Percentiles rank a stretch among this genome's conserved stretches.
These are phyloP conservation scores for Gymnothorax reevesii DNA, from an alignment of 2,797 vertebrate species.

Conservation along the genomic window DNA sequence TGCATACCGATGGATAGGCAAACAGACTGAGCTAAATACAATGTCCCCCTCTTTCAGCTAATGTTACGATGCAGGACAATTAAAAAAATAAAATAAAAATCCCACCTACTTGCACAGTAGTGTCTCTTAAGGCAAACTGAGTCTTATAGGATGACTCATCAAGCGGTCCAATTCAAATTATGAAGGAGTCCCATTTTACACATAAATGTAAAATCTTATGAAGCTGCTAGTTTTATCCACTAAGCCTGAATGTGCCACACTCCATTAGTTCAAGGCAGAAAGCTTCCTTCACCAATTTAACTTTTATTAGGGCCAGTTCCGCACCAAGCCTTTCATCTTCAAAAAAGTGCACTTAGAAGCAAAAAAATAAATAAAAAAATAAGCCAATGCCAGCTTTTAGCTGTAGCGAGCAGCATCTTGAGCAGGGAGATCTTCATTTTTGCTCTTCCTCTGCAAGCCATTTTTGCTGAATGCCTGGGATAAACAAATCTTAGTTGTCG, in stretches of 20 bases:
- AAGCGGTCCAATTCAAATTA: background rate
- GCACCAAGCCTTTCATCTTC: background rate
- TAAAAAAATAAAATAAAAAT: background rate
- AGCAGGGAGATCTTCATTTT: background rate
- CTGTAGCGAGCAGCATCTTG: background rate
- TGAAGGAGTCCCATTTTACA: background rate
- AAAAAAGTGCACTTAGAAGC: slow-evolving; percentile 9
- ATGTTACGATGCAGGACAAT: background rate
- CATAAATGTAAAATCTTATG: background rate
- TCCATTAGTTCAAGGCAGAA: background rate
- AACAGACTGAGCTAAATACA: no score
- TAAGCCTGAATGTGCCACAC: background rate
- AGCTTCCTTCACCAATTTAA: background rate
- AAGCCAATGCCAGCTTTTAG: background rate
- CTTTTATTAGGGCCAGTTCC: slow-evolving; percentile 3
- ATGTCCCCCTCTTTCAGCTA: no score
- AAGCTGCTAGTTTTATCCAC: background rate
- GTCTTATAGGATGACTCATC: background rate
- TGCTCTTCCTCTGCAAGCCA: background rate
- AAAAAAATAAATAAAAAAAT: background rate
- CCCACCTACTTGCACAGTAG: background rate
- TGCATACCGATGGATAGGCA: no score
- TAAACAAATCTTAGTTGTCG: background rate
- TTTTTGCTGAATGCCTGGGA: background rate
- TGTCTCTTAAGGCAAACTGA: background rate